Evolutionary conservation across 2,888 invertebrate genomes (phyloP).

Genomic region (Embidobia sp.): DNA sequence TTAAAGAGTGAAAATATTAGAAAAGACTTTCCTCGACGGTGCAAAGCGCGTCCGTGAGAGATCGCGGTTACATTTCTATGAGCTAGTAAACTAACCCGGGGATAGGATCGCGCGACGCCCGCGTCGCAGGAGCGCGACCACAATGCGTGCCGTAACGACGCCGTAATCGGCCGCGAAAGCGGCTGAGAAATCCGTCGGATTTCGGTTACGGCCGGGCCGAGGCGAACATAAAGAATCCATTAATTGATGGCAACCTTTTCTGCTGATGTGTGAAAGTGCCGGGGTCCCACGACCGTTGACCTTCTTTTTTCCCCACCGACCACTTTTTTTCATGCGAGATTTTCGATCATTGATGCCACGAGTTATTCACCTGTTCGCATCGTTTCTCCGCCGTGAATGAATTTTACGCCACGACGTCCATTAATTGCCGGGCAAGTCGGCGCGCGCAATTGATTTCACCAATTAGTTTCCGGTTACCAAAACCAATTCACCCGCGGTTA

Average conservation of each 20-base stretch:
- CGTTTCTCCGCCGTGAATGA: slow-evolving; percentile 37
- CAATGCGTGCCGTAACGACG: no score
- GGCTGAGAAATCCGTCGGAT: slow-evolving; percentile 26
- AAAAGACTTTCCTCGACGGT: slow-evolving; percentile 52
- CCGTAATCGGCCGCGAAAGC: slow-evolving; percentile 24
- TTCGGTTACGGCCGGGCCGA: slow-evolving; percentile 18
- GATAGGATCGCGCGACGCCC: no score
- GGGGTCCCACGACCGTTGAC: slow-evolving; percentile 52
- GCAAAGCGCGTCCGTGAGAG: slow-evolving; percentile 23
- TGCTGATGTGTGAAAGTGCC: slow-evolving; percentile 54
- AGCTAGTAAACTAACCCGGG: slow-evolving; percentile 32
- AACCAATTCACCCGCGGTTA: not conserved
- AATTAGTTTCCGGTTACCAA: slow-evolving; percentile 31
- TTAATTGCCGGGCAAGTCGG: no score
- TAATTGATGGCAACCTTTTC: slow-evolving; percentile 51
- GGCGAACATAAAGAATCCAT: slow-evolving; percentile 52
- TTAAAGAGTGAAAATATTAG: slow-evolving; percentile 54
- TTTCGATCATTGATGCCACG: slow-evolving; percentile 48
- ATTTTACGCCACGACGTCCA: no score
- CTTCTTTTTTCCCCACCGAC: slow-evolving; percentile 31
- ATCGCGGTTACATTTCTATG: slow-evolving; percentile 44
- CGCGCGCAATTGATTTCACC: slow-evolving; percentile 22
- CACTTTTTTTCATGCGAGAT: slow-evolving; percentile 32
- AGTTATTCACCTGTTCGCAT: slow-evolving; percentile 52
- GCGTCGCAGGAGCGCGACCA: no score